Conservation (phyloP, 2,113 vertebrate species). For the Ginglymostoma cirratum region DNA sequence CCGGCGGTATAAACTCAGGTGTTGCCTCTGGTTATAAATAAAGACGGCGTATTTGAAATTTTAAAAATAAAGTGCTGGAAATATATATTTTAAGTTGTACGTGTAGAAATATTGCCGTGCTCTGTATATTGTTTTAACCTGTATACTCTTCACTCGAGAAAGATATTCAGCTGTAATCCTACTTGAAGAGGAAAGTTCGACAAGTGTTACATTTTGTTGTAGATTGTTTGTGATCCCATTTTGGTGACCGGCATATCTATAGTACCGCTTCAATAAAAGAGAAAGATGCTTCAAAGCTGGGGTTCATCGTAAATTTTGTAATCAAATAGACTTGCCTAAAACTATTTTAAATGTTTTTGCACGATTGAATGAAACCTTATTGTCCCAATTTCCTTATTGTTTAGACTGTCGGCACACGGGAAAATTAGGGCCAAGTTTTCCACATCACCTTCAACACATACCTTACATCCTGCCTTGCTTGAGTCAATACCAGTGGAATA, state of each 20-base stretch:
- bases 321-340: background rate
- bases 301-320: background rate
- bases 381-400: no score
- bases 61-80: background rate
- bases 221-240: background rate
- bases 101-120: background rate
- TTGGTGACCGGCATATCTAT: no score
- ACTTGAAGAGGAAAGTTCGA: background rate
- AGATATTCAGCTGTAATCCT: background rate
- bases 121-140: background rate
- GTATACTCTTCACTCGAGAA: background rate
- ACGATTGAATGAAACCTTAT: background rate
- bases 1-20: background rate
- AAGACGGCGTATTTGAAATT: slow-evolving; percentile 13
- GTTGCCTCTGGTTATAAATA: background rate
- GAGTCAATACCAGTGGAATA: background rate
- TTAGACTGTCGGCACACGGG: background rate
- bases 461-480: background rate
- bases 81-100: slow-evolving; percentile 26
- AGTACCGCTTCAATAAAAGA: slow-evolving; percentile 1
- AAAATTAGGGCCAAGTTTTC: background rate
- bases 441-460: background rate
- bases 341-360: background rate
- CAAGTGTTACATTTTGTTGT: background rate
- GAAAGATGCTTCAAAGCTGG: background rate